These are phyloP conservation scores for Agrenia bidenticulata DNA, from an alignment of 2,888 invertebrate species.

Conservation along the genomic window DNA sequence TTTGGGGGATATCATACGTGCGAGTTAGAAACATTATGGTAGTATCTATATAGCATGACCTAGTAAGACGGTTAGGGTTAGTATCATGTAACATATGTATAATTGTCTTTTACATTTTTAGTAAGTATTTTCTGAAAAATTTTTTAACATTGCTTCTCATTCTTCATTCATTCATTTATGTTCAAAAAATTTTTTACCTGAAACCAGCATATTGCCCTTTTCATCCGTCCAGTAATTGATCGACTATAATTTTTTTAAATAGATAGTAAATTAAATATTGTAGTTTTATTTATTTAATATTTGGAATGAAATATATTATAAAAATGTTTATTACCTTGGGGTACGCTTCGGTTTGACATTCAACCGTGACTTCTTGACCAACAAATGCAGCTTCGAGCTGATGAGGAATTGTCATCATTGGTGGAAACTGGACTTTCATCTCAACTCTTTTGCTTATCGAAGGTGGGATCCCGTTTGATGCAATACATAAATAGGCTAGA, in stretches of 20 bases:
- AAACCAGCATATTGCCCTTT: constrained; percentile 87
- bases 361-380: constrained; percentile 79
- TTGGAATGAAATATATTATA: no score
- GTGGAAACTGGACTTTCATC: constrained; percentile 69
- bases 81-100: no score
- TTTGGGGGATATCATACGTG: no score
- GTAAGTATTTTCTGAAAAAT: no score
- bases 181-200: constrained; percentile 69
- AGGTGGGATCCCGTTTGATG: constrained; percentile 58
- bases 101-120: no score
- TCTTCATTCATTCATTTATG: no score
- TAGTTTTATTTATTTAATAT: neutral
- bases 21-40: no score
- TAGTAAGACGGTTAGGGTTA: no score
- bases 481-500: constrained; percentile 41
- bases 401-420: constrained; percentile 90
- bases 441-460: constrained; percentile 68
- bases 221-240: constrained; percentile 74
- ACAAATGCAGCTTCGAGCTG: constrained; percentile 87
- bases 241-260: constrained; percentile 5
- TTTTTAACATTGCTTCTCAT: no score
- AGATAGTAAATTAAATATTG: neutral
- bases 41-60: no score
- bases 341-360: constrained; percentile 88
- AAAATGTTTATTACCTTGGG: constrained; percentile 88